Conservation (phyloP, 2,888 invertebrate species). For the Perdita meconis region DNA sequence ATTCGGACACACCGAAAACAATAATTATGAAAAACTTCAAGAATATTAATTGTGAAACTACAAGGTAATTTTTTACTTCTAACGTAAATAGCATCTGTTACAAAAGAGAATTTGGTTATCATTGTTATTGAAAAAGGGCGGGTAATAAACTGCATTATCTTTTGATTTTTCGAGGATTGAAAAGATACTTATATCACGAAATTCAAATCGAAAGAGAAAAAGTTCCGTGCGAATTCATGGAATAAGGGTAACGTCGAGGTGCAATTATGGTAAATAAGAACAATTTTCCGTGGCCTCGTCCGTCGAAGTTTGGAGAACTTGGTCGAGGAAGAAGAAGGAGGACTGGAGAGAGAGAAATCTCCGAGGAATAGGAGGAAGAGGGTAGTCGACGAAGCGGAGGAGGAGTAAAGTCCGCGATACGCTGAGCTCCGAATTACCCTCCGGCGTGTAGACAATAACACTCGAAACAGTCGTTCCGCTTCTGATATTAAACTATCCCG, state of each 20-base stretch:
- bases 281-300: neutral
- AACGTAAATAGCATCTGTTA: too few species aligned
- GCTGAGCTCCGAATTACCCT: slow-evolving; percentile 36
- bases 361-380: neutral
- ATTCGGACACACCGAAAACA: too few species aligned
- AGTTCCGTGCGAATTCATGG: neutral
- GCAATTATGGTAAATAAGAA: slow-evolving; percentile 19
- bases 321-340: neutral
- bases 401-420: neutral
- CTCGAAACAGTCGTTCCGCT: slow-evolving; percentile 47
- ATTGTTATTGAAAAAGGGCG: too few species aligned
- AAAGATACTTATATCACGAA: neutral
- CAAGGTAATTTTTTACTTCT: too few species aligned
- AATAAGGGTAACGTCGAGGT: neutral
- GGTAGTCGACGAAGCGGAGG: neutral
- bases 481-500: slow-evolving; percentile 59
- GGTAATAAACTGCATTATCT: neutral
- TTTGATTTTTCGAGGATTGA: neutral
- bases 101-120: too few species aligned
- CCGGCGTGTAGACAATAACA: slow-evolving; percentile 55
- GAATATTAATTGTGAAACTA: too few species aligned
- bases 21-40: too few species aligned
- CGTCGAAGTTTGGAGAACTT: neutral
- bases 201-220: neutral
- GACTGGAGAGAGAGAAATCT: neutral